Evolutionary conservation across 2,888 invertebrate genomes (phyloP).

Genomic region (Steinernema scapterisci): DNA sequence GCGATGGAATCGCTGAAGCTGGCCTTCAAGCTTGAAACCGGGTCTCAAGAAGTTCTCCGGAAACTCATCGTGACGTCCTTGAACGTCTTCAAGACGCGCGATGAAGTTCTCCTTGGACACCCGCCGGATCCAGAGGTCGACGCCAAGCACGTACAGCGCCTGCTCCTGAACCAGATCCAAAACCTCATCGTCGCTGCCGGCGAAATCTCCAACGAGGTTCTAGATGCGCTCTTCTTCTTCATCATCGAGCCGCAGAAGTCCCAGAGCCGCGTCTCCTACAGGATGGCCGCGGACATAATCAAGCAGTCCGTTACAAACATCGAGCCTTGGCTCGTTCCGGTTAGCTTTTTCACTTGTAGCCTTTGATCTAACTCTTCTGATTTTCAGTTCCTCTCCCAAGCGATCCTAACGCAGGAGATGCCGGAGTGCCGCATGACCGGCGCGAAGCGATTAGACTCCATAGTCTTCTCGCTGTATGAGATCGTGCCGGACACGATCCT

Average conservation of each 20-base stretch:
- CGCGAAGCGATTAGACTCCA: slow-evolving; percentile 78
- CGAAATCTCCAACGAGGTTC: slow-evolving; percentile 87
- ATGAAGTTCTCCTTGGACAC: slow-evolving; percentile 1
- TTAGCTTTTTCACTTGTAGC: not conserved
- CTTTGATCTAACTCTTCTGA: slow-evolving; percentile 42
- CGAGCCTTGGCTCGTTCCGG: slow-evolving; percentile 86
- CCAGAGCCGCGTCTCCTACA: slow-evolving; percentile 81
- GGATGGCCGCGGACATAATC: slow-evolving; percentile 87
- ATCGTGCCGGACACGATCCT: slow-evolving; percentile 85
- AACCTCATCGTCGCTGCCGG: slow-evolving; percentile 94
- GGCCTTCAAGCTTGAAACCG: slow-evolving; percentile 87
- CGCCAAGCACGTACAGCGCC: slow-evolving; percentile 78
- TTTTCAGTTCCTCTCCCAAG: slow-evolving; percentile 88
- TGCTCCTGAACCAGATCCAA: slow-evolving; percentile 92
- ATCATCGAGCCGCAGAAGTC: slow-evolving; percentile 82
- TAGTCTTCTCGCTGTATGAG: slow-evolving; percentile 92
- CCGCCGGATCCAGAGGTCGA: not conserved
- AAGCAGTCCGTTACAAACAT: slow-evolving; percentile 87
- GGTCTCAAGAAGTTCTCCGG: slow-evolving; percentile 75
- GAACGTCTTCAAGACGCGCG: slow-evolving; percentile 73
- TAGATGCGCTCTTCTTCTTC: slow-evolving; percentile 90
- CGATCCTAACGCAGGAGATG: slow-evolving; percentile 80
- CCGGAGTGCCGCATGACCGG: slow-evolving; percentile 29
- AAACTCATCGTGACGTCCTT: slow-evolving; percentile 90
- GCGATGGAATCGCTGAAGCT: slow-evolving; percentile 98